Conservation (phyloP, 2,888 invertebrate genomes). For the Neuroscelio doddi region DNA sequence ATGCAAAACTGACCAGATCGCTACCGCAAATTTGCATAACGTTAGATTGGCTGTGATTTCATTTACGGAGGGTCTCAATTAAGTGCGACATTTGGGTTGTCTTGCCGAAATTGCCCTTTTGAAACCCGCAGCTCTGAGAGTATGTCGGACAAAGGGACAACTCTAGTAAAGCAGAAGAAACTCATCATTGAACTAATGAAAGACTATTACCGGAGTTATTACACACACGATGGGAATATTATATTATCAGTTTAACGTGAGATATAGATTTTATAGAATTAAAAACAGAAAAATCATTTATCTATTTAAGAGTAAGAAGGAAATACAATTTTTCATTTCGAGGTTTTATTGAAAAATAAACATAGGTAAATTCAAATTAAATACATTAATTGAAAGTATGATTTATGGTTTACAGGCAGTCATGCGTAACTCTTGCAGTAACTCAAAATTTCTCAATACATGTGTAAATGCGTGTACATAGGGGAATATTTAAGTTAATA, state of each 20-base stretch:
- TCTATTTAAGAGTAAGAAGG: too few species aligned
- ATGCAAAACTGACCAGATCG: constrained; percentile 70
- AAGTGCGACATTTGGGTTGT: constrained; percentile 46
- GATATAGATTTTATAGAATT: too few species aligned
- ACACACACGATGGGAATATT: not conserved
- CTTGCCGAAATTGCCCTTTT: constrained; percentile 38
- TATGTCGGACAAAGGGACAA: constrained; percentile 36
- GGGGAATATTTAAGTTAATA: constrained; percentile 59
- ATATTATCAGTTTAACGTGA: too few species aligned
- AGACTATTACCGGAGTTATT: too few species aligned
- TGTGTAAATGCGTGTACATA: not conserved
- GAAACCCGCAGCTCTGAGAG: constrained; percentile 16
- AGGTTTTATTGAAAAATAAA: too few species aligned
- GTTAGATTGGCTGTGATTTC: constrained; percentile 71
- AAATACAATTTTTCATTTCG: too few species aligned
- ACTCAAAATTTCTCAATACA: too few species aligned
- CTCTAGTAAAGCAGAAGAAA: constrained; percentile 19
- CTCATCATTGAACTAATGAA: constrained; percentile 32
- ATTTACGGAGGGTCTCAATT: constrained; percentile 54
- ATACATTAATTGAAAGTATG: too few species aligned
- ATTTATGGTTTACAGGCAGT: too few species aligned
- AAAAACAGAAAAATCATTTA: too few species aligned
- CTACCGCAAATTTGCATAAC: constrained; percentile 69
- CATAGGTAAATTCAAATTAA: too few species aligned
- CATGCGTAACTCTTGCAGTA: too few species aligned